Evolutionary conservation across 2,797 vertebrate genomes (phyloP), one percentile per base, ranked within the genome.

Genomic region (Acipenser ruthenus): DNA sequence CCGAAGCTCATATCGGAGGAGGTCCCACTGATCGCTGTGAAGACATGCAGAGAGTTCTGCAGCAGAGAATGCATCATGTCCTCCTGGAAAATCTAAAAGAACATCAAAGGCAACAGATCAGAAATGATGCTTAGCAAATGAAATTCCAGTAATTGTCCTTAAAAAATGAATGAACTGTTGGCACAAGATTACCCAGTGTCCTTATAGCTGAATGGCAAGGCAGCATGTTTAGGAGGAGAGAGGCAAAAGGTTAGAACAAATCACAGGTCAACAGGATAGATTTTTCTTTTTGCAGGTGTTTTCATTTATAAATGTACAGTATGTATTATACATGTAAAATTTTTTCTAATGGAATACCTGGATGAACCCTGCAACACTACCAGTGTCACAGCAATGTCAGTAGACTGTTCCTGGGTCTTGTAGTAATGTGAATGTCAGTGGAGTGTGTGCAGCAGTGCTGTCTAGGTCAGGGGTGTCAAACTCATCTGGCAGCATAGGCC

Each of bases 1-100:
- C 83, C 76, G 67, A 89, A 96, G 61, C 81, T 83, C 77, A 89
- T 81, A 61, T 93, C 85, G 6, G 87, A 73, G 7, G 93, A 85
- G 0, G 89, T 98, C 69, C 95, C 96, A 0, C 96, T 99, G 83
- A 99, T 98, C 1, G 92, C 96, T 64, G 92, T 88, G 74, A 99
- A 99, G 67, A 99, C 96, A 0, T 96, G 92, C 47, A 96, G 79
- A 1, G 95, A 96, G 86, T 95, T 94, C 62, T 94, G 93, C 71
- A 97, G 77, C 82, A 95, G 87, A 0, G 89, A 94, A 52, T 92
- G 91, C 84, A 95, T 92, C 51, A 93, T 85, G 15, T 94, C 94
- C 78, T 96, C 95, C 61, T 90, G 92, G 74, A 93, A 91, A 77
- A 98, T 94, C 96, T 99, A 76, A 8, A 79, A 74, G 6, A 65